Conservation (phyloP, 1,140 invertebrate genomes). For the Oryzaephilus surinamensis region DNA sequence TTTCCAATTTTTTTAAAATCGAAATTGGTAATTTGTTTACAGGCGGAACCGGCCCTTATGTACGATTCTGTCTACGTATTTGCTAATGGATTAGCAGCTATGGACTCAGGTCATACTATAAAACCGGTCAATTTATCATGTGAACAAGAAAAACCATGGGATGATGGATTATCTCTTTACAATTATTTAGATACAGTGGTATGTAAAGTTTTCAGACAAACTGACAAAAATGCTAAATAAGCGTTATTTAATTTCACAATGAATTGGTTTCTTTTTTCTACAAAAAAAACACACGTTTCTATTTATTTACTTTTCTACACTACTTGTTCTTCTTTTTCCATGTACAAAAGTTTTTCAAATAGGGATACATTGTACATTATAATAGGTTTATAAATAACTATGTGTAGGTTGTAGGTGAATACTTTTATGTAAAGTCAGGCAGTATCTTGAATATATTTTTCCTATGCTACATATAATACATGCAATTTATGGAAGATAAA, state of each 20-base stretch:
- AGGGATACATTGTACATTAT: too few species aligned
- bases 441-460: too few species aligned
- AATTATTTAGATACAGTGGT: constrained; percentile 85
- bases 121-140: constrained; percentile 70
- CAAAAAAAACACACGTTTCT: background rate
- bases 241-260: background rate
- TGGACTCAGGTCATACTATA: constrained; percentile 57
- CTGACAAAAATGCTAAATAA: background rate
- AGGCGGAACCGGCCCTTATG: constrained; percentile 86
- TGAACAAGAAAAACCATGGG: constrained; percentile 71
- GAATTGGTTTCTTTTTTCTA: background rate
- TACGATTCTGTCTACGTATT: constrained; percentile 87
- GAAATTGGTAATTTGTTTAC: too few species aligned
- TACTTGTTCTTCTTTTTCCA: background rate
- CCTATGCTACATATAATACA: too few species aligned
- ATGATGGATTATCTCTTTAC: constrained; percentile 73
- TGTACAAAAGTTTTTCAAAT: background rate
- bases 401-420: too few species aligned
- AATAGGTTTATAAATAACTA: too few species aligned
- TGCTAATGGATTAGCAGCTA: constrained; percentile 63
- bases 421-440: too few species aligned
- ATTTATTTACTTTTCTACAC: background rate
- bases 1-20: constrained; percentile 1
- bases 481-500: too few species aligned
- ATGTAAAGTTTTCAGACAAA: constrained; percentile 10